Evolutionary conservation across 2,888 invertebrate genomes (phyloP), one percentile per base, ranked within the genome.

Genomic region (Drosophila formosana): DNA sequence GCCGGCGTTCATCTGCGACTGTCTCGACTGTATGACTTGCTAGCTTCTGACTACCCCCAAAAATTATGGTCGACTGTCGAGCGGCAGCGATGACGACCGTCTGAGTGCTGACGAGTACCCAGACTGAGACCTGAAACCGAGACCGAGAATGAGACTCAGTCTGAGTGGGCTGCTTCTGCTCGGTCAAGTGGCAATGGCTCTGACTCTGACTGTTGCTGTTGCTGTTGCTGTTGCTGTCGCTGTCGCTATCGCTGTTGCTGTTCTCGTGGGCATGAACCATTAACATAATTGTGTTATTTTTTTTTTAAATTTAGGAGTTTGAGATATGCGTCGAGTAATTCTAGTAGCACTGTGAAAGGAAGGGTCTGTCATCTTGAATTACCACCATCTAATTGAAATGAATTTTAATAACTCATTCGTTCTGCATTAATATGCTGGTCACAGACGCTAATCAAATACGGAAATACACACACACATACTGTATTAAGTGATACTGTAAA

Each of bases 261-360:
- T 30, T 56, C 41, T 66, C 53, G 68, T 68, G 70, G 70, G 57
- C 72, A 64, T 68, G 60, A 70, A 62, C 78, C 77, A 82, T 82
- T 82, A 82, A 55, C 83, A 83, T 83, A 81, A 82, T 82, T 83
- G 81, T 69, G 63, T 63, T 26, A 18, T 37, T 3, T 50, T 11
- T n/a, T 4, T 52, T 41, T 26, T 52, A 37, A 67, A 69, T 70
- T 65, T 57, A 68, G 65, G 39, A 51, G 50, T 32, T 32, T 50
- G 72, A 51, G 51, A 56, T 9, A 49, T 34, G 39, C 28, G 5
- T 26, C 25, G 47, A 28, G 72, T 60, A 75, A 68, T 58, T 72
- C 25, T 50, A 60, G 53, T 23, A 39, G 45, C 25, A 23, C 47
- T 46, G 41, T 8, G 11, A 46, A 28, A 37, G 37, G n/a, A n/a